Percentiles rank a stretch among this genome's conserved stretches.
These are phyloP conservation scores for Notechis scutatus DNA, from an alignment of 2,113 vertebrate genomes.

Conservation along the genomic window DNA sequence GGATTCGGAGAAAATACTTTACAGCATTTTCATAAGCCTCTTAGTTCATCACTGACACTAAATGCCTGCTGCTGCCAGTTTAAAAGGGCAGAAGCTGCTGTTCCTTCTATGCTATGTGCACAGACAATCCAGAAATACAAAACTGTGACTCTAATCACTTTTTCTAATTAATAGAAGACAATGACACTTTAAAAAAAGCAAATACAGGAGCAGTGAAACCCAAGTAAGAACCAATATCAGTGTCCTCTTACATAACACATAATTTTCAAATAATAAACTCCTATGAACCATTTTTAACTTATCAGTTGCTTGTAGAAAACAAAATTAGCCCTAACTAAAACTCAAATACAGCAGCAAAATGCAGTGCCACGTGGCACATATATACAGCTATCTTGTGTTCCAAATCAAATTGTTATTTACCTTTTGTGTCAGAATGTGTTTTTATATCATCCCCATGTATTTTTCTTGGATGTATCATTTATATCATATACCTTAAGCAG, in stretches of 20 bases:
- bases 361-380: background rate
- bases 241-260: background rate
- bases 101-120: background rate
- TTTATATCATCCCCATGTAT: background rate
- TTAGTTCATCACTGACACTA: background rate
- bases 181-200: background rate
- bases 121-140: background rate
- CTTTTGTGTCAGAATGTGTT: background rate
- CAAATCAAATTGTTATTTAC: background rate
- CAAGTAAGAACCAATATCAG: background rate
- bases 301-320: background rate
- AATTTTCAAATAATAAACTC: background rate
- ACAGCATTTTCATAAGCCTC: background rate
- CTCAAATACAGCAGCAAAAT: background rate
- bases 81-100: background rate
- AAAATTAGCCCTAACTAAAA: background rate
- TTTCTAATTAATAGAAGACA: background rate
- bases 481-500: background rate
- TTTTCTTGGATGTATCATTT: background rate
- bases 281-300: background rate
- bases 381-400: background rate
- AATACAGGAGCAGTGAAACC: background rate
- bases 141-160: background rate
- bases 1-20: background rate
- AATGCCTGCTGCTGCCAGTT: background rate